Evolutionary conservation across 2,888 invertebrate genomes (phyloP).

Genomic region (Escarpia spicata): DNA sequence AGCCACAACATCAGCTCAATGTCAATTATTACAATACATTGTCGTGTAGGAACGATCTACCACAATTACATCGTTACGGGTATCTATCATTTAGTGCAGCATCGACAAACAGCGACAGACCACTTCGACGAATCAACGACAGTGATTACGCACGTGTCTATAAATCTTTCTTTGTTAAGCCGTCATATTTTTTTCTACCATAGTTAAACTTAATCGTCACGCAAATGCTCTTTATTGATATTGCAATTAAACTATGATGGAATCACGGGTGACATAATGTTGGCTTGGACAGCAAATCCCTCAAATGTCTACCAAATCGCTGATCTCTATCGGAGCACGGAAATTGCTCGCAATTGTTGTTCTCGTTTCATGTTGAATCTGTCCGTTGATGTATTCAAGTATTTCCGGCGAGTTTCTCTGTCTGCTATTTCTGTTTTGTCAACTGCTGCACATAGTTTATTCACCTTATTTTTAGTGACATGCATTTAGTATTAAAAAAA

Average conservation of each 20-base stretch:
- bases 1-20: not conserved
- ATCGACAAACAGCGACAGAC: not conserved
- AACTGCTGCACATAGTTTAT: not conserved
- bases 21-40: slow-evolving; percentile 2
- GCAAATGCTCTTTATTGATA: slow-evolving; percentile 16
- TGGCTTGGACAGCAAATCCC: not conserved
- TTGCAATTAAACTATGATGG: not conserved
- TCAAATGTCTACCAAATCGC: not conserved
- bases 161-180: not conserved
- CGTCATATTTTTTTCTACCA: not conserved
- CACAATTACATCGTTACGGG: not conserved
- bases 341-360: slow-evolving; percentile 2
- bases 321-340: slow-evolving; percentile 8
- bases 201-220: slow-evolving; percentile 5
- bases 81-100: not conserved
- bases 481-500: not conserved
- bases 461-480: not conserved
- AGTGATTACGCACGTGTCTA: not conserved
- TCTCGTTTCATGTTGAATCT: not conserved
- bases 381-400: not conserved
- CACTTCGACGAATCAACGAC: not conserved
- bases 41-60: not conserved
- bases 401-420: not conserved
- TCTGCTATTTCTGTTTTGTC: not conserved
- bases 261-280: not conserved